These are phyloP conservation scores for Umimayanthus kanabou DNA, from an alignment of 92 coral and sea anemone genomes.

Conservation along the genomic window DNA sequence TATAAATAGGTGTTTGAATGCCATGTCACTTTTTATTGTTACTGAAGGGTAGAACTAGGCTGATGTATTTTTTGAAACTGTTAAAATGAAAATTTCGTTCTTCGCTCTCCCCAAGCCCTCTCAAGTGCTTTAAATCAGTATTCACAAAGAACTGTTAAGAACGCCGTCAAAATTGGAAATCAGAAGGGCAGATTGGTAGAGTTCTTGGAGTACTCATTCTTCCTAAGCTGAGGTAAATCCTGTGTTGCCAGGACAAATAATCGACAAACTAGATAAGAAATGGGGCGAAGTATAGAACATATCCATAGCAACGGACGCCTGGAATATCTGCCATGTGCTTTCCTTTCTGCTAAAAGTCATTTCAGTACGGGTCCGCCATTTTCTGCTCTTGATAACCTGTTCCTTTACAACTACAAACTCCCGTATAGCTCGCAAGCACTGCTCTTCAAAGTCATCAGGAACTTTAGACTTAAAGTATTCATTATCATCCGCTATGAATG, in stretches of 20 bases:
- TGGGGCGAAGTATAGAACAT: slow-evolving; percentile 64
- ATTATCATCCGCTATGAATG: background rate
- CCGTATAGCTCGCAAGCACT: slow-evolving; percentile 75
- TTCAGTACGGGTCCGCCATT: slow-evolving; percentile 71
- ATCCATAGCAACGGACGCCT: slow-evolving; percentile 57
- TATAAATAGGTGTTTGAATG: no score
- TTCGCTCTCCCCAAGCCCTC: background rate
- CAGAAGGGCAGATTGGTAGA: background rate
- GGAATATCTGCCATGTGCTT: slow-evolving; percentile 45
- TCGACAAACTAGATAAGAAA: slow-evolving; percentile 40
- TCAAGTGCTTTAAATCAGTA: background rate
- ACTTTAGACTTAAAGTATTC: slow-evolving; percentile 65
- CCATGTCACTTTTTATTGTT: no score
- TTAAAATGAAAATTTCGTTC: background rate
- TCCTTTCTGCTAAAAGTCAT: slow-evolving; percentile 81
- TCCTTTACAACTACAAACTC: slow-evolving; percentile 80
- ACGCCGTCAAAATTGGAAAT: no score
- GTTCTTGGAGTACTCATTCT: background rate
- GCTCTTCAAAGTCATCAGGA: slow-evolving; percentile 68
- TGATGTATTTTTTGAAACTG: no score
- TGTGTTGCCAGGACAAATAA: background rate
- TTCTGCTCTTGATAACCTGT: slow-evolving; percentile 78
- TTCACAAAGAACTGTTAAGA: background rate
- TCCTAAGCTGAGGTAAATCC: background rate
- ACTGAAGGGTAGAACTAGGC: no score